Evolutionary conservation across 2,797 vertebrate genomes (phyloP).

Genomic region (Acestrorhynchus altus): DNA sequence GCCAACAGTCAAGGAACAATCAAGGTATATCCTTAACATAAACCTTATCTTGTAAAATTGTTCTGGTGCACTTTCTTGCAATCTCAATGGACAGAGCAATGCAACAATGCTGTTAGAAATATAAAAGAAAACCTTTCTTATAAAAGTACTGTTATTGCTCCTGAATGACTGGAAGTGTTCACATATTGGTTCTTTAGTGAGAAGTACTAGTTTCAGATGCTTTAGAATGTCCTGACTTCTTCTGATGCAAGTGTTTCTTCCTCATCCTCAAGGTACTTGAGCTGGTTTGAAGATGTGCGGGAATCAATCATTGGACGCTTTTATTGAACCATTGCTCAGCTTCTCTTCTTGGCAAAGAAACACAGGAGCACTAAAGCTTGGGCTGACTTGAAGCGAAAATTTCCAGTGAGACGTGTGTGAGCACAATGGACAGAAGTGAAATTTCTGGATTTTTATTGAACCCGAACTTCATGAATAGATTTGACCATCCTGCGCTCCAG

Average conservation of each 20-base stretch:
- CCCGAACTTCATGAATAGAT: conserved; percentile 57
- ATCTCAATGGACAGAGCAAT: not conserved
- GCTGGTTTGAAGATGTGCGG: conserved; percentile 82
- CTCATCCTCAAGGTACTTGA: conserved; percentile 85
- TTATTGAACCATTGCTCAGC: conserved; percentile 48
- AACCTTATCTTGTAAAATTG: too few relatives aligned
- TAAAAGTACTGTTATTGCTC: not conserved
- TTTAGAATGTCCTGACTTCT: not conserved
- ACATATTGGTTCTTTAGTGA: not conserved
- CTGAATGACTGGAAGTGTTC: not conserved
- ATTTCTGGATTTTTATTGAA: conserved; percentile 41
- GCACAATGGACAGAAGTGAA: conserved; percentile 18
- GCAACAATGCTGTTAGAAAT: not conserved
- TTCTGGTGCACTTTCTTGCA: not conserved
- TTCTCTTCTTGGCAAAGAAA: conserved; percentile 49
- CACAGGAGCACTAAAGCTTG: conserved; percentile 21
- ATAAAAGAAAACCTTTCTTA: not conserved
- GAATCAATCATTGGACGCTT: conserved; percentile 28
- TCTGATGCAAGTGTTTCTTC: conserved; percentile 24
- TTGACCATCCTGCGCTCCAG: conserved; percentile 48
- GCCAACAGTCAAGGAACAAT: conserved; percentile 99
- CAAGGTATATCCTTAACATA: conserved; percentile 83
- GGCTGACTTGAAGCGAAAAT: conserved; percentile 23
- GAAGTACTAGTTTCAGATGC: not conserved
- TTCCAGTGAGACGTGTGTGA: conserved; percentile 39